phyloP scores from a whole-genome alignment of 2,888 invertebrate species.

The Agriopis leucophaearia region DNA sequence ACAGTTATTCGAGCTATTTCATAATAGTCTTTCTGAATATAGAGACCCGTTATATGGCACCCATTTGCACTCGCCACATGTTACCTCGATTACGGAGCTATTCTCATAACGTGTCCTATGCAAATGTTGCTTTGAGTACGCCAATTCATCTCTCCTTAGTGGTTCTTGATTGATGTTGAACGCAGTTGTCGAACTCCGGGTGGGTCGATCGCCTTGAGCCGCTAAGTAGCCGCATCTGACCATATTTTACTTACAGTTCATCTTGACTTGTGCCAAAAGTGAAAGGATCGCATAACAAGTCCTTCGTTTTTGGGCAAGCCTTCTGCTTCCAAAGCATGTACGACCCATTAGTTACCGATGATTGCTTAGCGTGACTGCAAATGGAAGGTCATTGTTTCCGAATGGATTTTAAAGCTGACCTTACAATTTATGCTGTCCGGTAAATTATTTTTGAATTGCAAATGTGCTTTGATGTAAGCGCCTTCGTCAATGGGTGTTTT shows the following conservation, averaged over 20 bases:
- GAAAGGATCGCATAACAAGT: conserved; percentile 57
- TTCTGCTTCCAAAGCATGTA: conserved; percentile 36
- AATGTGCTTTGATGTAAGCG: conserved; percentile 21
- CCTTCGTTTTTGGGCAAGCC: conserved; percentile 43
- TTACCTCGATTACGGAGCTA: conserved; percentile 71
- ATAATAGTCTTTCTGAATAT: conserved; percentile 62
- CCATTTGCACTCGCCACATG: conserved; percentile 74
- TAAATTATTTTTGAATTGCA: conserved; percentile 33
- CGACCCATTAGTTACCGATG: conserved; percentile 46
- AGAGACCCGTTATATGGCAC: conserved; percentile 73
- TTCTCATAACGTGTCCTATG: conserved; percentile 64
- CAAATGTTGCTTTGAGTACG: conserved; percentile 74
- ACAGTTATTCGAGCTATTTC: conserved; percentile 60
- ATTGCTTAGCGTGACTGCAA: conserved; percentile 42
- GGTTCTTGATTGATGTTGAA: conserved; percentile 63
- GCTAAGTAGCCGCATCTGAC: conserved; percentile 52
- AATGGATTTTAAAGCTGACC: conserved; percentile 42
- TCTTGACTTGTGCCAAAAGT: conserved; percentile 63
- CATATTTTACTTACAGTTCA: conserved; percentile 55
- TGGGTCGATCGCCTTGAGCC: conserved; percentile 61
- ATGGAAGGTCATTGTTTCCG: conserved; percentile 44
- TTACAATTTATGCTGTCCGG: conserved; percentile 33
- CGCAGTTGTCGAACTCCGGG: conserved; percentile 49
- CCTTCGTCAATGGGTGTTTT: conserved; percentile 18
- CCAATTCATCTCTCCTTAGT: conserved; percentile 65